Evolutionary conservation across 2,888 invertebrate genomes (phyloP), one percentile per base, ranked within the genome.

Genomic region (Stratiomys singularior): DNA sequence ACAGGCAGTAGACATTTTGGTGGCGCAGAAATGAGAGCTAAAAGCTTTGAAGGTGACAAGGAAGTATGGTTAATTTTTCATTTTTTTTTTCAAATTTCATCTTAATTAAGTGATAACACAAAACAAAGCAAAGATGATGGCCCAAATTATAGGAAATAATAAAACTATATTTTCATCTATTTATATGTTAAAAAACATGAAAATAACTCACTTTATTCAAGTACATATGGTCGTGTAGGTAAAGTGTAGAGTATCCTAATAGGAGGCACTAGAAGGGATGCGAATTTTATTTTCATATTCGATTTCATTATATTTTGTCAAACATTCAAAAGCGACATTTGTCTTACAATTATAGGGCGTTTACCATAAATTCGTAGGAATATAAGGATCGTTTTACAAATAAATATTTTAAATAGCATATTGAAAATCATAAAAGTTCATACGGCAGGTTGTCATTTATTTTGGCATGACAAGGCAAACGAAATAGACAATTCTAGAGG

Each of bases 21-120:
- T 78, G 77, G 77, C 77, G 79, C 77, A 74, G 74, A 74, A 74
- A 74, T 60, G 77, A 79, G 76, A 79, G 77, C 74, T 72, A 64
- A 18, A 79, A 79, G 74, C 77, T 74, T 46, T 87, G n/a, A 88
- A 89, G 89, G 89, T 89, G 89, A 89, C 89, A 27, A n/a, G 13
- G 21, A 71, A 44, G 18, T 44, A 60, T 37, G 5, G 27, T 60
- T 72, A 56, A 2, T 72, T 71, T 52, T 71, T 52, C 7, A n/a
- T 21, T 11, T 72, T n/a, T 72, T 72, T 23, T 72, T 27, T 72
- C 47, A 23, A 30, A 30, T 72, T 72, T 58, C 21, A 56, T 56
- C 21, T 89, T 89, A 88, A 88, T 88, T 78, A 28, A 71, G 25
- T 69, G 76, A 28, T 63, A 78, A 66, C 63, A 46, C 71, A 79